Percentiles rank a stretch among this genome's conserved stretches.
Conservation (phyloP, 2,113 vertebrate genomes). For the Orientallactaga bullata region DNA sequence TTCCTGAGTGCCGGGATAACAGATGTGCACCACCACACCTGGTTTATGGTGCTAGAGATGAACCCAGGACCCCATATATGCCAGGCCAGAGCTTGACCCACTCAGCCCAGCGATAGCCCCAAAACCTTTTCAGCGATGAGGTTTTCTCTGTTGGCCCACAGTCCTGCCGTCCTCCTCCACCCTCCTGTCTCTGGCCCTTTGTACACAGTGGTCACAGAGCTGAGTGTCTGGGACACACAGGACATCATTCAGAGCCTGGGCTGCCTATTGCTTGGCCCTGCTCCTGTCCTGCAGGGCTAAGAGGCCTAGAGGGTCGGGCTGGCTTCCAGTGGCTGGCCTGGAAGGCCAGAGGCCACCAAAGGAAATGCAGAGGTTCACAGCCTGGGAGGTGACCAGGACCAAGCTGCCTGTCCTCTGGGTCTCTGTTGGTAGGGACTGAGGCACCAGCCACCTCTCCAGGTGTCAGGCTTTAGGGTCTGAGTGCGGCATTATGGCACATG, state of each 20-base stretch:
- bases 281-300: neutral
- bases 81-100: neutral
- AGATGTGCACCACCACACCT: neutral
- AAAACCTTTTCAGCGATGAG: neutral
- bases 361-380: neutral
- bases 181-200: neutral
- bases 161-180: neutral
- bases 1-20: neutral
- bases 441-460: neutral
- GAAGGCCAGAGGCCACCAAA: neutral
- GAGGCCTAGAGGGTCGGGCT: neutral
- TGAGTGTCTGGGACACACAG: neutral
- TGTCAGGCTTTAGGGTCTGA: neutral
- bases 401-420: neutral
- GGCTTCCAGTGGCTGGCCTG: neutral
- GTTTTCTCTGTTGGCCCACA: neutral
- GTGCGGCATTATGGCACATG: neutral
- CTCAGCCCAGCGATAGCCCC: neutral
- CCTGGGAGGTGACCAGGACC: too few species aligned
- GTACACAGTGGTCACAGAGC: neutral
- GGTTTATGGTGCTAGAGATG: neutral
- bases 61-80: neutral
- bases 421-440: neutral
- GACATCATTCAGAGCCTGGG: neutral
- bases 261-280: neutral